A percentile compares a stretch with the other conserved stretches of the same genome.
Conservation (phyloP, 1,140 invertebrate species). For the Drosophila kepulauana region DNA sequence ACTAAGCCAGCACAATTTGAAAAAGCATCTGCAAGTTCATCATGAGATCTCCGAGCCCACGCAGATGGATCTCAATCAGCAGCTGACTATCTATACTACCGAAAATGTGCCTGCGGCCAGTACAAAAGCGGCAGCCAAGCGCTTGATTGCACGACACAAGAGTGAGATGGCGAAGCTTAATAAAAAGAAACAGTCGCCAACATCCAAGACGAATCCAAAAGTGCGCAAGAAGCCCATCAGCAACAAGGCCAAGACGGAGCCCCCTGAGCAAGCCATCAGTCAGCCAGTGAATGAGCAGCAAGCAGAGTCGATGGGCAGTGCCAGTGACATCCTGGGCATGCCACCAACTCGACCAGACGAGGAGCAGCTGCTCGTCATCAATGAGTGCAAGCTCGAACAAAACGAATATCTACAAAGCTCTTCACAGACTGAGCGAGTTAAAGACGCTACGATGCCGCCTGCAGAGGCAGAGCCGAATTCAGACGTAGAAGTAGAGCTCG, state of each 20-base stretch:
- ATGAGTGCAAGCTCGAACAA: slow-evolving; percentile 55
- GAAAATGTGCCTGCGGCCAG: background rate
- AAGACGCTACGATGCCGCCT: too few relatives aligned
- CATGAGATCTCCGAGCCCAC: slow-evolving; percentile 70
- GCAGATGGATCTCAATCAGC: slow-evolving; percentile 7
- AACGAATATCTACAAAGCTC: background rate
- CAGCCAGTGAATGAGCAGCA: background rate
- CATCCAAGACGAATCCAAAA: background rate
- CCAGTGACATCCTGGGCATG: slow-evolving; percentile 16
- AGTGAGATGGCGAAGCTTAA: background rate
- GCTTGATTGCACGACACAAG: background rate
- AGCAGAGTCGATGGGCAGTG: background rate
- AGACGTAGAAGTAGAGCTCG: background rate
- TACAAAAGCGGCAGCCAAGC: background rate
- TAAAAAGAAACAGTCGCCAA: background rate
- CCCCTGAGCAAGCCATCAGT: background rate
- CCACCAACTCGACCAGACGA: slow-evolving; percentile 31
- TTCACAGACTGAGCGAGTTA: background rate
- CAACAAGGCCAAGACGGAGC: background rate
- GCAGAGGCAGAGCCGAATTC: background rate
- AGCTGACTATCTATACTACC: slow-evolving; percentile 32
- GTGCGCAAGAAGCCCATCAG: background rate
- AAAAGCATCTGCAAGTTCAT: slow-evolving; percentile 86
- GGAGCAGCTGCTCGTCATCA: slow-evolving; percentile 47
- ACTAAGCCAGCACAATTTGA: slow-evolving; percentile 85